Evolutionary conservation across 2,797 vertebrate genomes (phyloP).

Genomic region (Coendou prehensilis): DNA sequence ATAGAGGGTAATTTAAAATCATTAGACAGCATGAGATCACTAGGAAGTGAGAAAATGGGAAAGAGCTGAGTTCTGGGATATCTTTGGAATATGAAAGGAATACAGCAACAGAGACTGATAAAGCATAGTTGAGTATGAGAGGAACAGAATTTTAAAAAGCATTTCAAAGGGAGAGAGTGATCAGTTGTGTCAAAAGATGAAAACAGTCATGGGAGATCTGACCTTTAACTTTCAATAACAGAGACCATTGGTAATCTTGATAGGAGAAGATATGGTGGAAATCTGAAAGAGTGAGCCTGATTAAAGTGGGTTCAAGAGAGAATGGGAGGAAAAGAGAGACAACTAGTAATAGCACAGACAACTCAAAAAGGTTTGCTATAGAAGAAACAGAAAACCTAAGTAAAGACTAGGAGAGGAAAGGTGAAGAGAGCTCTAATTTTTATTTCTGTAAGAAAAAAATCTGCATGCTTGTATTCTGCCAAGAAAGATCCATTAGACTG

Average conservation of each 20-base stretch:
- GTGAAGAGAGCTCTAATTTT: not conserved
- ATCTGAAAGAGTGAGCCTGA: not conserved
- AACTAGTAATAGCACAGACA: not conserved
- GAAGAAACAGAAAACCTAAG: not conserved
- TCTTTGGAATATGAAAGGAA: not conserved
- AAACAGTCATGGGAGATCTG: not conserved
- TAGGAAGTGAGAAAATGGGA: not conserved
- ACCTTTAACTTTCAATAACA: not conserved
- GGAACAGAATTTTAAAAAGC: not conserved
- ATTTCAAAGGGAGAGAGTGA: slow-evolving; percentile 13
- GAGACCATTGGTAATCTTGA: not conserved
- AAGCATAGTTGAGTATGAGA: not conserved
- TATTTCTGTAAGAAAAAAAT: not conserved
- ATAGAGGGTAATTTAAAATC: not conserved
- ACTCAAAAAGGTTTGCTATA: not conserved
- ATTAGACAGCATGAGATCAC: not conserved
- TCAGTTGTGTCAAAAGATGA: not conserved
- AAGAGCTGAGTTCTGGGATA: fast-evolving
- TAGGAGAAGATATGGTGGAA: not conserved
- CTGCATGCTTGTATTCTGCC: not conserved
- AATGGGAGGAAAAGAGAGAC: not conserved
- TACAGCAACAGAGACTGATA: not conserved
- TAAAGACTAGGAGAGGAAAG: not conserved
- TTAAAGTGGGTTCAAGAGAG: not conserved
- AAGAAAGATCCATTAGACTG: not conserved